Conservation (phyloP, 2,888 invertebrate species). For the Nudaria mundana region DNA sequence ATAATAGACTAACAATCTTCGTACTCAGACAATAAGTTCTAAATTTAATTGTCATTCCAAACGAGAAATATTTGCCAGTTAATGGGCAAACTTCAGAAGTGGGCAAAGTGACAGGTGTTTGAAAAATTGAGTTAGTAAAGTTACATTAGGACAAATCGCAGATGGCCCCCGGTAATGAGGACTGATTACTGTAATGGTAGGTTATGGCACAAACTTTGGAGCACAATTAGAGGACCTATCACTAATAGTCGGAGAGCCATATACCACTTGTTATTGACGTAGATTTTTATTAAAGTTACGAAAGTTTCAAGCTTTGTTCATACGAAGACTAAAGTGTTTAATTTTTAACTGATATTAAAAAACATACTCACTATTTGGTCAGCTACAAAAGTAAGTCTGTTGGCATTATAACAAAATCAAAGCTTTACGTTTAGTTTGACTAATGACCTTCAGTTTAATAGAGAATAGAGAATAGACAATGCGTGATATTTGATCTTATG, state of each 20-base stretch:
- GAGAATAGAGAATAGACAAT: too few species aligned
- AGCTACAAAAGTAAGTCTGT: too few species aligned
- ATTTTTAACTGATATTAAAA: too few species aligned
- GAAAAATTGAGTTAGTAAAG: slow-evolving; percentile 35
- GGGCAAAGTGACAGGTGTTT: slow-evolving; percentile 30
- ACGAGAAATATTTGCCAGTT: slow-evolving; percentile 4
- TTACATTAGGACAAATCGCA: slow-evolving; percentile 28
- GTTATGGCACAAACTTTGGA: slow-evolving; percentile 18
- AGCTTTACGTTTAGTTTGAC: too few species aligned
- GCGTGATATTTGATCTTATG: too few species aligned
- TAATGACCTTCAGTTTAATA: too few species aligned
- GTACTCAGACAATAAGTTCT: slow-evolving; percentile 24
- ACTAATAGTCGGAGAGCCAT: slow-evolving; percentile 30
- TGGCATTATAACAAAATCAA: too few species aligned
- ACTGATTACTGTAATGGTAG: slow-evolving; percentile 28
- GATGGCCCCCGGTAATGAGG: slow-evolving; percentile 22
- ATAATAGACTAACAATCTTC: slow-evolving; percentile 33
- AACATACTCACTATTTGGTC: too few species aligned
- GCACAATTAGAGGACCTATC: slow-evolving; percentile 27
- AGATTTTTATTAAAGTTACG: slow-evolving; percentile 7
- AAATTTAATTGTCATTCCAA: slow-evolving; percentile 20
- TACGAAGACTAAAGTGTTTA: too few species aligned
- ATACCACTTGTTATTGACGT: slow-evolving; percentile 12
- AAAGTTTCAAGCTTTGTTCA: slow-evolving; percentile 1
- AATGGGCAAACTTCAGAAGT: slow-evolving; percentile 7